Percentiles rank a stretch among this genome's conserved stretches.
phyloP scores from a whole-genome alignment of 1,140 invertebrate genomes.

The Hyles euphorbiae region DNA sequence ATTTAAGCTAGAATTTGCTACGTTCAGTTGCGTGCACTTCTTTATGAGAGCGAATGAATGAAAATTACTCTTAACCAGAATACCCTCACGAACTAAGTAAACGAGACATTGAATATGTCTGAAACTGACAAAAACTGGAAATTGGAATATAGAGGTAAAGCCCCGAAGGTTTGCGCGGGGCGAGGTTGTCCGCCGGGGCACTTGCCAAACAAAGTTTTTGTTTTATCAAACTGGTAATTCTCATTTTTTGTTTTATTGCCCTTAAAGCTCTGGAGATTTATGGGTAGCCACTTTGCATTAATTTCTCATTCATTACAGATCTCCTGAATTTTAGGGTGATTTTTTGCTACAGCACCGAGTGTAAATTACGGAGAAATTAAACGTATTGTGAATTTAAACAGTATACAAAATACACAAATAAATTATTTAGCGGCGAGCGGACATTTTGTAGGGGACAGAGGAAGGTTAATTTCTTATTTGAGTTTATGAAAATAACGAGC shows the following conservation, averaged over 20 bases:
- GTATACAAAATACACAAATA: background rate
- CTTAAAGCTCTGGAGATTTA: conserved; percentile 58
- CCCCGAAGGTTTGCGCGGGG: conserved; percentile 17
- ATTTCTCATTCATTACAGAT: conserved; percentile 68
- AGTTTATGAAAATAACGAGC: no score
- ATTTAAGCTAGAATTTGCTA: no score
- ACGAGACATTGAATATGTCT: conserved; percentile 30
- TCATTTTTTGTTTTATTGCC: conserved; percentile 68
- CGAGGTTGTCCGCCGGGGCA: conserved; percentile 39
- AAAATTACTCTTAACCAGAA: no score
- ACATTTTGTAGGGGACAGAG: no score
- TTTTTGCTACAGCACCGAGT: conserved; percentile 30
- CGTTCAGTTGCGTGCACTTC: no score
- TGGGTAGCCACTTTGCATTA: conserved; percentile 63
- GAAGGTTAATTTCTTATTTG: no score
- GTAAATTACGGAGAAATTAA: conserved; percentile 31
- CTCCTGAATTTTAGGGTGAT: conserved; percentile 40
- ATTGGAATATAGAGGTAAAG: conserved; percentile 25
- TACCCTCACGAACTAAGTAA: background rate
- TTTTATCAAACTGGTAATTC: conserved; percentile 66
- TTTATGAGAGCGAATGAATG: no score
- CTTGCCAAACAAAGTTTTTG: conserved; percentile 66
- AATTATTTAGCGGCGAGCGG: no score
- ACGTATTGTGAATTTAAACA: conserved; percentile 24
- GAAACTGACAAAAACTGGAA: conserved; percentile 38